Evolutionary conservation across 2,888 invertebrate genomes (phyloP).

Genomic region (Agrilus biguttatus): DNA sequence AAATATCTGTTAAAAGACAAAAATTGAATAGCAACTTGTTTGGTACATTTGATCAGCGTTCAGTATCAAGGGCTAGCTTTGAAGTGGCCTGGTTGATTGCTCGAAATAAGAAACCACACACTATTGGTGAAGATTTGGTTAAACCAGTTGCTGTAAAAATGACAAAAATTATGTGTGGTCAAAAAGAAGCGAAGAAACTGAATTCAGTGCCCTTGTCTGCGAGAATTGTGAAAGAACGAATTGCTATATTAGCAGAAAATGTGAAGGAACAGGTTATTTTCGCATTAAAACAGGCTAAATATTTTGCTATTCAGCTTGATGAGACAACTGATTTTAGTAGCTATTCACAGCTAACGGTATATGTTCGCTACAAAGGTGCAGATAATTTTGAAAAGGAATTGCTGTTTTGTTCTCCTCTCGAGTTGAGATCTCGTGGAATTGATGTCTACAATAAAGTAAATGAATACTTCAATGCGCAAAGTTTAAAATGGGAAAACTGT

Average conservation of each 20-base stretch:
- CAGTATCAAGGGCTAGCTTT: conserved; percentile 12
- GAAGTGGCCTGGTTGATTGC: conserved; percentile 10
- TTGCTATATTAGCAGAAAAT: conserved; percentile 6
- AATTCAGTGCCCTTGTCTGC: conserved; percentile 10
- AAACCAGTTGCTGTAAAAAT: conserved; percentile 11
- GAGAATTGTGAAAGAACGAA: conserved; percentile 9
- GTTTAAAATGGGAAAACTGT: conserved; percentile 14
- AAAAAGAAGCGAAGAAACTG: conserved; percentile 8
- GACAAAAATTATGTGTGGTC: conserved; percentile 9
- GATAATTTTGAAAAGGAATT: conserved; percentile 4
- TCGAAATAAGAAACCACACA: conserved; percentile 8
- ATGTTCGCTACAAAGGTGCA: conserved; percentile 6
- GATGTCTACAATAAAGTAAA: conserved; percentile 13
- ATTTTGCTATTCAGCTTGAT: conserved; percentile 10
- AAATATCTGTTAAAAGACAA: conserved; percentile 13
- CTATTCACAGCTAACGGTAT: conserved; percentile 5
- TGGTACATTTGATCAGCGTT: conserved; percentile 11
- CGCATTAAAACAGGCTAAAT: conserved; percentile 7
- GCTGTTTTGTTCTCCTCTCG: conserved; percentile 12
- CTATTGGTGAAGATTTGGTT: conserved; percentile 11
- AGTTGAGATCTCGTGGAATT: conserved; percentile 10
- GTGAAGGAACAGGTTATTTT: conserved; percentile 3
- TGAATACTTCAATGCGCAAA: conserved; percentile 10
- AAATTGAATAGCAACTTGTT: conserved; percentile 12
- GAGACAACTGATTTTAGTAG: conserved; percentile 9